Evolutionary conservation across 2,888 invertebrate genomes (phyloP).

Genomic region (Hypomecis punctinalis): DNA sequence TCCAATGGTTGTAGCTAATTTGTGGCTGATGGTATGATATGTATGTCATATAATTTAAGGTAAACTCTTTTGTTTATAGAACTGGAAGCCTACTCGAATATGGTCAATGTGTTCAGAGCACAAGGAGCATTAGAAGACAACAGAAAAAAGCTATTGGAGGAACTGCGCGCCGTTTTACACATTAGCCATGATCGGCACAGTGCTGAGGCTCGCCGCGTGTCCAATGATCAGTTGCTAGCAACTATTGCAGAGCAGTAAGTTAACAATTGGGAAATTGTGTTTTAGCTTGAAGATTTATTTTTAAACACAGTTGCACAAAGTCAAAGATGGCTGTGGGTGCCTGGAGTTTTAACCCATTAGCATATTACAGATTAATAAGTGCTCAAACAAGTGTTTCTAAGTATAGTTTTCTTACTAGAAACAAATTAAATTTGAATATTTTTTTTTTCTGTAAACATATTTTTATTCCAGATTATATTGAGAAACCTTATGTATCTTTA

Average conservation of each 20-base stretch:
- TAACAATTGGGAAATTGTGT: slow-evolving; percentile 54
- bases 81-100: slow-evolving; percentile 95
- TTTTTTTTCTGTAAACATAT: slow-evolving; percentile 5
- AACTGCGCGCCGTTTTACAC: slow-evolving; percentile 92
- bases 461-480: neutral
- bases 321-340: slow-evolving; percentile 77
- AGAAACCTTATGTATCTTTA: slow-evolving; percentile 8
- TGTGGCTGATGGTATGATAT: slow-evolving; percentile 44
- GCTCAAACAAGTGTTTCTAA: slow-evolving; percentile 38
- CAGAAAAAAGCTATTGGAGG: slow-evolving; percentile 93
- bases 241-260: slow-evolving; percentile 96
- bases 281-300: slow-evolving; percentile 69
- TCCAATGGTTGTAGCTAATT: slow-evolving; percentile 54
- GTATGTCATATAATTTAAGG: slow-evolving; percentile 45
- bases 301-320: slow-evolving; percentile 68
- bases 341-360: slow-evolving; percentile 52
- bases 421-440: slow-evolving; percentile 21
- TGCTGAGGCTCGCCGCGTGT: slow-evolving; percentile 95
- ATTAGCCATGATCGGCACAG: slow-evolving; percentile 96
- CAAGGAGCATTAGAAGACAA: slow-evolving; percentile 94
- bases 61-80: slow-evolving; percentile 86
- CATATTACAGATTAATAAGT: slow-evolving; percentile 39
- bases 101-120: slow-evolving; percentile 95
- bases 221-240: slow-evolving; percentile 95
- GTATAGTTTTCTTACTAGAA: slow-evolving; percentile 44